Evolutionary conservation across 2,113 vertebrate species (phyloP), one percentile per base, ranked within the genome.

Genomic region (Elachura formosa): DNA sequence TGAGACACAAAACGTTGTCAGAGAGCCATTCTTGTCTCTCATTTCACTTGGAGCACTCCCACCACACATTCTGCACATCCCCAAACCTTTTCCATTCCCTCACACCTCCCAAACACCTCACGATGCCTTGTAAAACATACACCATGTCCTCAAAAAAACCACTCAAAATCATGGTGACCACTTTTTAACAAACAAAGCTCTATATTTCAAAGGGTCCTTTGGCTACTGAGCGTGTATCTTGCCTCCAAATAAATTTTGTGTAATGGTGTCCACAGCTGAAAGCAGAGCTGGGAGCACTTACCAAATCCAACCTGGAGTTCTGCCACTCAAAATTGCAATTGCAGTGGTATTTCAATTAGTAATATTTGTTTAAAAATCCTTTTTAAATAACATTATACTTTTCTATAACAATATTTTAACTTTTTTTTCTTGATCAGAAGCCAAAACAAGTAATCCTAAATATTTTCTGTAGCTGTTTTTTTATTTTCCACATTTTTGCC

Each of bases 381-480:
- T n/a, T 73, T 81, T 5, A 49, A 64, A 3, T 24, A 56, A 19
- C 2, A 41, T 18, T 31, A 12, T 12, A 2, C 1, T 31, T 71
- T 48, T 3, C 36, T 36, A 33, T 16, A 51, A 36, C 23, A 43
- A 3, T 43, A 36, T 26, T 55, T 56, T 33, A 33, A 64, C 12
- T 56, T 20, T 33, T 33, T 56, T 15, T 36, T 38, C 25, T 45
- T 16, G 41, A 56, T 12, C 8, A 3, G 17, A 64, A 46, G 31
- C 36, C 43, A 0, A 0, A 67, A 58, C 29, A 51, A 68, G 18
- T 8, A 64, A 68, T 9, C 18, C 38, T 1, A 17, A 29, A 46
- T 3, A 25, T 31, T 52, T 62, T 85, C 34, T 41, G 34, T 3
- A n/a, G 49, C 18, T 51, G 10, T 14, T 34, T 40, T 52, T 52